A percentile compares a stretch with the other conserved stretches of the same genome.
Conservation (phyloP, 2,113 vertebrate species). For the Nothoprocta perdicaria region DNA sequence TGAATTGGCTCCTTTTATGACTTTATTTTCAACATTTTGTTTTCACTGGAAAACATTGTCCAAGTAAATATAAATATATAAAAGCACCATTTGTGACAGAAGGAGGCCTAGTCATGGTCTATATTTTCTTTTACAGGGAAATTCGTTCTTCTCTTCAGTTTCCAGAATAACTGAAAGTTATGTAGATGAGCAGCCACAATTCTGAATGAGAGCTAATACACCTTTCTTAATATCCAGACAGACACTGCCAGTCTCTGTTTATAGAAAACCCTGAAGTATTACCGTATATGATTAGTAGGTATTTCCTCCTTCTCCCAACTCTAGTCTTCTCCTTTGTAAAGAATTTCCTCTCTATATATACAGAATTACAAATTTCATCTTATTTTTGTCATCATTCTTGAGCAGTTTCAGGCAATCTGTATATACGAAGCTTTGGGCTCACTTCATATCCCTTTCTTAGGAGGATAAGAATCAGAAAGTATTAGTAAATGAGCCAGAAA, state of each 20-base stretch:
- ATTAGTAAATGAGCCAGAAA: constrained; percentile 29
- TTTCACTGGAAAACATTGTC: neutral
- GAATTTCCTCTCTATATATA: neutral
- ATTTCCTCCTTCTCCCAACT: neutral
- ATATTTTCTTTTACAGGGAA: neutral
- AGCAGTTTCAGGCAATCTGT: constrained; percentile 14
- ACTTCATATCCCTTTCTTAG: constrained; percentile 22
- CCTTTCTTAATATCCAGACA: neutral
- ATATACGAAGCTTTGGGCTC: constrained; percentile 33
- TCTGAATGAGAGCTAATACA: neutral
- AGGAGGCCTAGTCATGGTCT: rapidly evolving
- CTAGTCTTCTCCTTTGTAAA: neutral
- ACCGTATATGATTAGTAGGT: neutral
- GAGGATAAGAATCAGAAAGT: constrained; percentile 15
- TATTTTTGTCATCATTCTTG: constrained; percentile 16
- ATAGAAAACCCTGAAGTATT: neutral
- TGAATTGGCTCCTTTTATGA: neutral
- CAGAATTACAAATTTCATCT: neutral
- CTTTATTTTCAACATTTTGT: neutral
- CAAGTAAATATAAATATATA: neutral
- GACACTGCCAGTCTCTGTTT: neutral
- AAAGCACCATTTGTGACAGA: neutral
- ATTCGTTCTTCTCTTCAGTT: neutral
- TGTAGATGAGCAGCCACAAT: neutral
- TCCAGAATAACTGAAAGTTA: neutral